Percentiles rank a stretch among this genome's conserved stretches.
Conservation (phyloP, 2,113 vertebrate species). For the Prunella himalayana region DNA sequence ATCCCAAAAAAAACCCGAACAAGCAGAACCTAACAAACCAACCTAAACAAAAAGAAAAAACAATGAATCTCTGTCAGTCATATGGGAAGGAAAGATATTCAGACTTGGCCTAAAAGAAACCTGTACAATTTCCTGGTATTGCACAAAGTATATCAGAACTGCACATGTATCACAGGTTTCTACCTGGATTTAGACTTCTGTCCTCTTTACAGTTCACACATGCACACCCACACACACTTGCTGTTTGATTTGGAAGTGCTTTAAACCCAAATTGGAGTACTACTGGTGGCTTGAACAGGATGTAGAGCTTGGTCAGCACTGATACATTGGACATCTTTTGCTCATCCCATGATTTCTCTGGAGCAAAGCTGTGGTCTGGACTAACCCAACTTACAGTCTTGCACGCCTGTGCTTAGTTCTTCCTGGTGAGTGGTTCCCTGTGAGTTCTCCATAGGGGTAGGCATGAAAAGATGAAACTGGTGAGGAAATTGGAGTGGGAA, state of each 20-base stretch:
- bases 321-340: background rate
- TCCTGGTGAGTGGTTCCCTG: background rate
- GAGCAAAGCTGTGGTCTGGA: background rate
- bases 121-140: background rate
- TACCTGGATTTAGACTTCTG: background rate
- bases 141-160: background rate
- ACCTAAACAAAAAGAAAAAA: background rate
- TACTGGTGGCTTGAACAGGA: background rate
- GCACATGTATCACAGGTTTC: background rate
- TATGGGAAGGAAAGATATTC: background rate
- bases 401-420: background rate
- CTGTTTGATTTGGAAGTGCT: background rate
- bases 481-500: background rate
- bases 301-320: background rate
- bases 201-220: background rate
- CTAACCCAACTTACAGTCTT: background rate
- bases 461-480: background rate
- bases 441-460: background rate
- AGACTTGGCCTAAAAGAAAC: background rate
- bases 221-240: fast-evolving
- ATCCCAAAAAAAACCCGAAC: background rate
- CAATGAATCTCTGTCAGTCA: background rate
- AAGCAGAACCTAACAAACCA: background rate
- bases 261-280: background rate
- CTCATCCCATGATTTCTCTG: background rate